These are phyloP conservation scores for Drosophila paramelanica DNA, from an alignment of 2,888 invertebrate genomes.

Conservation along the genomic window DNA sequence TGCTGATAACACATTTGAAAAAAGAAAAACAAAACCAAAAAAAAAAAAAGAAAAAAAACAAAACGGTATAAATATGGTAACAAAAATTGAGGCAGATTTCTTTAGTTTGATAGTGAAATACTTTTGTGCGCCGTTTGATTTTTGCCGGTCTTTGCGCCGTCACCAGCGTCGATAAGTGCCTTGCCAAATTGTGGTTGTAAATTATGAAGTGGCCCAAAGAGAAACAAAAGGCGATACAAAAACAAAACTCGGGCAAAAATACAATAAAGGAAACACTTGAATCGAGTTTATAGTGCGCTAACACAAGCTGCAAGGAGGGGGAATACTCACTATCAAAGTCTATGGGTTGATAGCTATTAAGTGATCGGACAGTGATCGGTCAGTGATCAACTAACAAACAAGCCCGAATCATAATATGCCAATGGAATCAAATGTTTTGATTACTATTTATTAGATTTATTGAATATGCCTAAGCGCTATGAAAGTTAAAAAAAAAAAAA, in stretches of 20 bases:
- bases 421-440: background rate
- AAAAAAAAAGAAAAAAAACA: conserved; percentile 13
- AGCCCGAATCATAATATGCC: conserved; percentile 9
- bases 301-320: background rate
- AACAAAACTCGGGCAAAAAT: conserved; percentile 8
- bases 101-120: conserved; percentile 62
- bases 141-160: conserved; percentile 54
- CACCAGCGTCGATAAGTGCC: conserved; percentile 55
- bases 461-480: no score
- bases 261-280: conserved; percentile 36
- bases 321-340: conserved; percentile 31
- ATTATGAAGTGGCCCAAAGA: conserved; percentile 57
- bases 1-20: conserved; percentile 51
- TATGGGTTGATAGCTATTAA: conserved; percentile 16
- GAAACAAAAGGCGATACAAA: conserved; percentile 19
- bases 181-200: conserved; percentile 72
- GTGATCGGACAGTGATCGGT: conserved; percentile 35
- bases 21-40: conserved; percentile 21
- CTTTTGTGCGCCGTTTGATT: conserved; percentile 63
- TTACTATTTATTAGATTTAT: no score
- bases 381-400: conserved; percentile 19
- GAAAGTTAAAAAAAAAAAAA: no score
- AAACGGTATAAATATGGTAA: conserved; percentile 39
- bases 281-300: conserved; percentile 20
- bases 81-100: conserved; percentile 65